Conservation (phyloP, 2,113 vertebrate genomes). For the Toxotes jaculatrix region DNA sequence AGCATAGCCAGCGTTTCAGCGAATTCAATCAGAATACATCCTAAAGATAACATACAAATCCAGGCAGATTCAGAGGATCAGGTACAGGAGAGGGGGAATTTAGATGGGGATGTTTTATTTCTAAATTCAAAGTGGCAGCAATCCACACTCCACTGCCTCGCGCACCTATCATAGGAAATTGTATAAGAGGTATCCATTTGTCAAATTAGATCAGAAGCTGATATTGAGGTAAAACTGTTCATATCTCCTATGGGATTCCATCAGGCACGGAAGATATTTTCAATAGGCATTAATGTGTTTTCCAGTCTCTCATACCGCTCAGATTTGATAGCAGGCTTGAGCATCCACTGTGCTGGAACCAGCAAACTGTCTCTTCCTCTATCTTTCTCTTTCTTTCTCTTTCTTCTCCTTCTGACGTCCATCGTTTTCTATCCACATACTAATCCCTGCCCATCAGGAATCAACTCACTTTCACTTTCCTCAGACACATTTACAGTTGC, state of each 20-base stretch:
- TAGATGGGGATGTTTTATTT: slow-evolving; percentile 56
- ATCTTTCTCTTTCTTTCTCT: background rate
- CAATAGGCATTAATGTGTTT: slow-evolving; percentile 73
- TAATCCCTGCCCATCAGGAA: slow-evolving; percentile 38
- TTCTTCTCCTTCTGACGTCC: slow-evolving; percentile 37
- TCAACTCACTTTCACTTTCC: background rate
- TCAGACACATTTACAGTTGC: background rate
- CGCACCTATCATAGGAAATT: slow-evolving; percentile 66
- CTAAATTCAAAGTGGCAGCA: slow-evolving; percentile 73
- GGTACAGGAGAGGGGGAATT: slow-evolving; percentile 47
- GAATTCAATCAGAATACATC: slow-evolving; percentile 60
- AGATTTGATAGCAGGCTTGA: slow-evolving; percentile 55
- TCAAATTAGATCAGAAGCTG: slow-evolving; percentile 80
- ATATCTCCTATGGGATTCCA: slow-evolving; percentile 71
- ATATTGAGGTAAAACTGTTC: slow-evolving; percentile 73
- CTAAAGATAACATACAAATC: slow-evolving; percentile 61
- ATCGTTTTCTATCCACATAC: slow-evolving; percentile 14
- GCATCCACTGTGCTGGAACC: slow-evolving; percentile 43
- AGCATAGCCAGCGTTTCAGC: slow-evolving; percentile 43
- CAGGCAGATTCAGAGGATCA: slow-evolving; percentile 53
- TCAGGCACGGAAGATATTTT: slow-evolving; percentile 66
- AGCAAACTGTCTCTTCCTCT: slow-evolving; percentile 41
- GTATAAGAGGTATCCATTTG: slow-evolving; percentile 76
- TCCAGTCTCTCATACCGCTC: slow-evolving; percentile 54
- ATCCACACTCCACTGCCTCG: slow-evolving; percentile 43